Conservation (phyloP, 2,797 vertebrate species). For the Hipposideros larvatus region DNA sequence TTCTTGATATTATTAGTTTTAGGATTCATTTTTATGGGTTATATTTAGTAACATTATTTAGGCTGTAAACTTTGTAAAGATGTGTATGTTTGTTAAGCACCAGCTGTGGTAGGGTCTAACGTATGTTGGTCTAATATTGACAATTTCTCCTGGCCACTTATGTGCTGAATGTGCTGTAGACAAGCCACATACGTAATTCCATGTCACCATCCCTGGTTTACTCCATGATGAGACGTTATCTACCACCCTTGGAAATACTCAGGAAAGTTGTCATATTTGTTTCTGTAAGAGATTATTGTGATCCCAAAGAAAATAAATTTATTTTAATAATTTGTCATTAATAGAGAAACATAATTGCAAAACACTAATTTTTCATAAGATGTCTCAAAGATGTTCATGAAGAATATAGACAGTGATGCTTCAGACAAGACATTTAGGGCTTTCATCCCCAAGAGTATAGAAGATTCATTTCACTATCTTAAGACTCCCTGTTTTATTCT, state of each 20-base stretch:
- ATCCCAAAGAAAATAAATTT: not conserved
- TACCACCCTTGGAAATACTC: not conserved
- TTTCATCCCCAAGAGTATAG: not conserved
- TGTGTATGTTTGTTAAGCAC: not conserved
- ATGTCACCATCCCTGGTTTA: not conserved
- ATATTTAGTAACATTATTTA: not conserved
- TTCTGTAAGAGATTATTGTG: not conserved
- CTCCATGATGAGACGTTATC: not conserved
- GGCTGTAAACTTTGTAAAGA: not conserved
- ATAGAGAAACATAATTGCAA: not conserved
- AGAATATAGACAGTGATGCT: not conserved
- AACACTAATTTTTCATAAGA: not conserved
- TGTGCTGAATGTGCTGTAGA: not conserved
- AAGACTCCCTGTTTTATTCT: not conserved
- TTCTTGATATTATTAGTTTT: not conserved
- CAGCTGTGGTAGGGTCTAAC: not conserved
- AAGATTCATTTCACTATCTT: not conserved
- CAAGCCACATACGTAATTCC: not conserved
- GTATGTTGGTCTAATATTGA: not conserved
- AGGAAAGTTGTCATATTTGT: not conserved
- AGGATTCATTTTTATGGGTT: not conserved
- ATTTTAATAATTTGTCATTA: not conserved
- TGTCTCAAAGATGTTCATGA: not conserved
- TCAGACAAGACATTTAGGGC: not conserved
- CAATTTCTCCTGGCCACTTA: not conserved